phyloP scores from a whole-genome alignment of 2,113 vertebrate genomes.

The Mormyrus lacerda region DNA sequence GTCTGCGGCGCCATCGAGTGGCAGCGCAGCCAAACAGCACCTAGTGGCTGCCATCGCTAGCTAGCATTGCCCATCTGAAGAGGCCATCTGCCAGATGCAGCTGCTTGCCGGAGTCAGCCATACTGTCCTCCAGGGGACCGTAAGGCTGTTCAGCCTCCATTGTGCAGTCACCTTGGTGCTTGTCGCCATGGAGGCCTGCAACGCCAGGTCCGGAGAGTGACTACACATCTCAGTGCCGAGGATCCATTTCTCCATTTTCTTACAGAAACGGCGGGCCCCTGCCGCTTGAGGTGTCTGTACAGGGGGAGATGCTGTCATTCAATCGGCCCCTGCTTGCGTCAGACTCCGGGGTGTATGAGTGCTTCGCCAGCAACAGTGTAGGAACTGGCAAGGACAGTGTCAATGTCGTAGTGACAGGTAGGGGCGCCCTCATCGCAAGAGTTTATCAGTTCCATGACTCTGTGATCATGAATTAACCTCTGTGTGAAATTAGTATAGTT shows the following conservation, averaged over 20 bases:
- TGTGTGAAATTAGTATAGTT: neutral
- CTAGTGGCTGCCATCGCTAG: neutral
- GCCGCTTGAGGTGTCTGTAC: slow-evolving; percentile 51
- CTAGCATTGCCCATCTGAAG: neutral
- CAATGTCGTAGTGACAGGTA: slow-evolving; percentile 54
- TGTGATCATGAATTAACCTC: neutral
- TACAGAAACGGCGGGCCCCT: slow-evolving; percentile 64
- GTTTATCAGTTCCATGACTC: neutral
- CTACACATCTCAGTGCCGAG: neutral
- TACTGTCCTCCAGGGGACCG: neutral
- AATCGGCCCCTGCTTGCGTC: slow-evolving; percentile 48
- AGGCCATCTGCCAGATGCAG: neutral
- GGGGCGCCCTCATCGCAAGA: neutral
- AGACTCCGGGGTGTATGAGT: slow-evolving; percentile 71
- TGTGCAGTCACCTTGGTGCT: neutral
- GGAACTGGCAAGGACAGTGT: slow-evolving; percentile 52
- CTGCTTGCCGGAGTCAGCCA: neutral
- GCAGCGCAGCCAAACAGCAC: neutral
- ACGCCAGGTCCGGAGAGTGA: neutral
- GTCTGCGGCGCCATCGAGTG: neutral
- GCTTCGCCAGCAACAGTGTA: slow-evolving; percentile 59
- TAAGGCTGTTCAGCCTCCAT: neutral
- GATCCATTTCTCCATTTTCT: neutral
- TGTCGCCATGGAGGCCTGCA: neutral
- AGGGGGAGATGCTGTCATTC: slow-evolving; percentile 64